Conservation (phyloP, 2,113 vertebrate species). For the Litocranius walleri region DNA sequence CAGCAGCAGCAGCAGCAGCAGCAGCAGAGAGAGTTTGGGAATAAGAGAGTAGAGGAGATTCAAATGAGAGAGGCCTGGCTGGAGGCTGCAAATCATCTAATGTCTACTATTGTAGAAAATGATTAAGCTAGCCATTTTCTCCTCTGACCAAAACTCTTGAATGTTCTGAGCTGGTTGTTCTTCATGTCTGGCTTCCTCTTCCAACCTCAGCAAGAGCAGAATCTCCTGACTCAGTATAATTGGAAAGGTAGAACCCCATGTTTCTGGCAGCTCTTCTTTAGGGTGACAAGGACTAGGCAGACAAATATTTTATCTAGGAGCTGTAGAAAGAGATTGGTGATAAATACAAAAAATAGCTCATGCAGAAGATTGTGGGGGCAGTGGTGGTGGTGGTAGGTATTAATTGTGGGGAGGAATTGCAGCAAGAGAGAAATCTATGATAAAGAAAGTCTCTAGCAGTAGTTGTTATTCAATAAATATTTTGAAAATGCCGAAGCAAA, state of each 20-base stretch:
- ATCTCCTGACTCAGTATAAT: background rate
- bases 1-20: no score
- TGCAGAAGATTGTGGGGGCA: background rate
- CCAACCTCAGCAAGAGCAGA: background rate
- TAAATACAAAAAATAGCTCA: background rate
- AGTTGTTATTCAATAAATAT: background rate
- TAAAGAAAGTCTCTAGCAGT: background rate
- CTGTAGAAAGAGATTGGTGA: background rate
- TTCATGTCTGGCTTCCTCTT: background rate
- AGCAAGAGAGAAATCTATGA: background rate
- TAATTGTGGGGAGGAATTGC: background rate
- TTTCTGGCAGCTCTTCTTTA: background rate
- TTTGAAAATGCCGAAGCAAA: background rate
- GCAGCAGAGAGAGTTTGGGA: background rate
- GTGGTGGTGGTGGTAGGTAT: background rate
- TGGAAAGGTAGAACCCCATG: background rate
- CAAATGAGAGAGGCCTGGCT: background rate
- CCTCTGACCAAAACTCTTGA: background rate
- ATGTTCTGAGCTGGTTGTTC: background rate
- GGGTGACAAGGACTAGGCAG: background rate
- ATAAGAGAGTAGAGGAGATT: background rate
- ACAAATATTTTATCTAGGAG: background rate
- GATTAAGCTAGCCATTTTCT: background rate
- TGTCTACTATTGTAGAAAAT: background rate
- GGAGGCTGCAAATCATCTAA: background rate